Evolutionary conservation across 2,888 invertebrate species (phyloP).

Genomic region (Rhagonycha lutea): DNA sequence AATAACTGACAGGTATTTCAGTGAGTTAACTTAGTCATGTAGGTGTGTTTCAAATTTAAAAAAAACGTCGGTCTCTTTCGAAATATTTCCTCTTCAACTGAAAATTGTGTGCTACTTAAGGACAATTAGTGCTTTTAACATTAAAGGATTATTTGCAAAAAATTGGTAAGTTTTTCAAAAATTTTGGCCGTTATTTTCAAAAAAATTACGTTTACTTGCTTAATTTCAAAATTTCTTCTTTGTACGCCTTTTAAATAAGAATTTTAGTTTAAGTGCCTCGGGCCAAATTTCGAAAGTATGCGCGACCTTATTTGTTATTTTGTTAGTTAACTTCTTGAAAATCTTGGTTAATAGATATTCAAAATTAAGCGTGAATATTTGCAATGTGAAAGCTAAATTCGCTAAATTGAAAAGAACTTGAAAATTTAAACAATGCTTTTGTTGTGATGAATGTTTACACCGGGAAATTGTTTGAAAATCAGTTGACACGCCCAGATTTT

Average conservation of each 20-base stretch:
- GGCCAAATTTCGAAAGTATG: neutral
- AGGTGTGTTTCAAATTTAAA: constrained; percentile 15
- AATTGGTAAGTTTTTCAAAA: neutral
- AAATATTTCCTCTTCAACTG: neutral
- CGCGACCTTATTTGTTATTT: constrained; percentile 1
- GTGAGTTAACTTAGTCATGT: constrained; percentile 6
- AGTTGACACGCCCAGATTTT: neutral
- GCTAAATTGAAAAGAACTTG: neutral
- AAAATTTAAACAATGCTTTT: neutral
- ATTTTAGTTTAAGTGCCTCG: neutral
- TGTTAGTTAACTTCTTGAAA: neutral
- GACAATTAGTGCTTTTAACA: neutral
- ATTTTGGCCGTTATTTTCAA: neutral
- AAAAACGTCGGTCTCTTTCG: constrained; percentile 4
- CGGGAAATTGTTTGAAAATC: neutral
- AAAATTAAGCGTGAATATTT: neutral
- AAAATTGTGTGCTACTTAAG: neutral
- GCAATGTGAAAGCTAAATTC: neutral
- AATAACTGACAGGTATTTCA: constrained; percentile 15
- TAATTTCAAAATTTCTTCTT: neutral
- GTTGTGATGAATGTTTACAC: neutral
- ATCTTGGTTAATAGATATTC: neutral
- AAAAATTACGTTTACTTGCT: neutral
- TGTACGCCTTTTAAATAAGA: neutral
- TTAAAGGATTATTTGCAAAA: neutral